phyloP scores from a whole-genome alignment of 2,113 vertebrate species.

The Entosphenus tridentatus region DNA sequence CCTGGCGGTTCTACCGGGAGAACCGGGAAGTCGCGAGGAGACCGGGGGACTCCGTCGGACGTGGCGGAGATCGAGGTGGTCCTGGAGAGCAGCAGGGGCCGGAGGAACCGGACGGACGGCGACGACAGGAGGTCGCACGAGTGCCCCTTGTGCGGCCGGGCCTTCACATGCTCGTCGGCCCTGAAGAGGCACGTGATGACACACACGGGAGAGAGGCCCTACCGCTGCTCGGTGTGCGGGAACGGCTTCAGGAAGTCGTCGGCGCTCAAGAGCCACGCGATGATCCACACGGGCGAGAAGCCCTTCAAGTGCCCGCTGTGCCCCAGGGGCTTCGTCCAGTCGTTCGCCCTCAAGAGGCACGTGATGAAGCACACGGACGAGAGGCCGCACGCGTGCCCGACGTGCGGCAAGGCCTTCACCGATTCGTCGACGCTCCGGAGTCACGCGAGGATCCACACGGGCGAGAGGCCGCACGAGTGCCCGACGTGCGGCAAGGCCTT shows the following conservation, averaged over 20 bases:
- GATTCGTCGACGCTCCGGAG: not conserved
- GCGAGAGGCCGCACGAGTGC: not conserved
- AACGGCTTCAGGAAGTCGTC: conserved; percentile 15
- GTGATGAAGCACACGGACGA: not conserved
- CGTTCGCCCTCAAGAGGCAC: not conserved
- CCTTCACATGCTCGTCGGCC: not conserved
- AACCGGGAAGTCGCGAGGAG: no score
- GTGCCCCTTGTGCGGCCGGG: not conserved
- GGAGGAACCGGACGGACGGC: not conserved
- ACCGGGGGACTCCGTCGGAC: no score
- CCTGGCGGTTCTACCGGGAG: no score
- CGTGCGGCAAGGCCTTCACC: conserved; percentile 5
- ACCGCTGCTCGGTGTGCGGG: conserved; percentile 11
- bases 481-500: not conserved
- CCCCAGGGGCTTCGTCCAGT: conserved; percentile 2
- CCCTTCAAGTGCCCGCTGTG: conserved; percentile 1
- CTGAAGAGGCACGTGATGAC: not conserved
- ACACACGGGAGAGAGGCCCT: conserved; percentile 2
- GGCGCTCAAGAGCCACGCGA: not conserved
- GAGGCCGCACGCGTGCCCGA: not conserved
- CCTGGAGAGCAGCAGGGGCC: no score
- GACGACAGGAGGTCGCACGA: not conserved
- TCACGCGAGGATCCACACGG: not conserved
- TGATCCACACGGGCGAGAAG: conserved; percentile 1
- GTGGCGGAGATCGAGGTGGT: no score